Evolutionary conservation across 2,797 vertebrate species (phyloP).

Genomic region (Helicolenus hilgendorfi): DNA sequence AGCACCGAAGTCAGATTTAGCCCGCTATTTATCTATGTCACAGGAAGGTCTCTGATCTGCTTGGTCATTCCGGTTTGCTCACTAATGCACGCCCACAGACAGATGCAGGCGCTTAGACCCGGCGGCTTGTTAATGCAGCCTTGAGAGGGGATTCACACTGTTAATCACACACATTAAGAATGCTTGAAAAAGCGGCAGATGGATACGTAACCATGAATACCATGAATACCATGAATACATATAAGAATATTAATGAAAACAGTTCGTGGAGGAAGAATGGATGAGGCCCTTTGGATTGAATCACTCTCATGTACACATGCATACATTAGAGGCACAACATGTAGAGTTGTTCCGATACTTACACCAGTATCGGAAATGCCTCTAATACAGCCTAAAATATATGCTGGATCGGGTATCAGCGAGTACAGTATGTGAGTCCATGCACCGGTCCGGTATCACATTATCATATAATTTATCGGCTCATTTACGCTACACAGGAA

Average conservation of each 20-base stretch:
- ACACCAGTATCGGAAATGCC: too few relatives aligned
- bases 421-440: too few relatives aligned
- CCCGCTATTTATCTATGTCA: slow-evolving; percentile 63
- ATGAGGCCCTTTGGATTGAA: background rate
- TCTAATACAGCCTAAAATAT: too few relatives aligned
- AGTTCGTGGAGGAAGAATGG: background rate
- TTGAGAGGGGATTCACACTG: slow-evolving; percentile 32
- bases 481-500: too few relatives aligned
- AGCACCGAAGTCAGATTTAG: background rate
- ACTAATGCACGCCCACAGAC: background rate
- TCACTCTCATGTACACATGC: background rate
- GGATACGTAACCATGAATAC: slow-evolving; percentile 13
- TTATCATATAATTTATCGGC: too few relatives aligned
- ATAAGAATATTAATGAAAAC: slow-evolving; percentile 6
- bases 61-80: slow-evolving; percentile 19
- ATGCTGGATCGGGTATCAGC: too few relatives aligned
- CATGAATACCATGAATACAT: slow-evolving; percentile 24
- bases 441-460: too few relatives aligned
- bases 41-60: slow-evolving; percentile 38
- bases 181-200: background rate
- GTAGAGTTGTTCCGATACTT: too few relatives aligned
- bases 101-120: background rate
- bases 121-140: slow-evolving; percentile 16
- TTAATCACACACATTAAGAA: slow-evolving; percentile 46
- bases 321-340: background rate